Evolutionary conservation across 2,113 vertebrate species (phyloP).

Genomic region (Abramis brama): DNA sequence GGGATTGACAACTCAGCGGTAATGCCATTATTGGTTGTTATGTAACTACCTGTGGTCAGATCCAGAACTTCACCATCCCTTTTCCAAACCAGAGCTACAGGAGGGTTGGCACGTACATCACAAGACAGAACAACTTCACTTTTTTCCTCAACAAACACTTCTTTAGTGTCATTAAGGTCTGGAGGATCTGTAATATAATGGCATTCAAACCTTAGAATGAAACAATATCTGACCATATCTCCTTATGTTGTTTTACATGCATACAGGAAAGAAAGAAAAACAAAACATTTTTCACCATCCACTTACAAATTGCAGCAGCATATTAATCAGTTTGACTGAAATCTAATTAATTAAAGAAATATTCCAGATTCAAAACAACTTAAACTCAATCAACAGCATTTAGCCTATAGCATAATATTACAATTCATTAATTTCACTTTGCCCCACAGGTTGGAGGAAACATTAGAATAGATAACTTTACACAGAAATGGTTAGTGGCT

Average conservation of each 20-base stretch:
- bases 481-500: background rate
- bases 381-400: background rate
- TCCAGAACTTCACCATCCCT: conserved; percentile 64
- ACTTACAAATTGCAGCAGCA: too few species aligned
- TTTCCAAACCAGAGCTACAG: conserved; percentile 68
- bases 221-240: background rate
- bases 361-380: background rate
- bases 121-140: conserved; percentile 63
- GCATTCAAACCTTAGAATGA: background rate
- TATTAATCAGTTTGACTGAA: background rate
- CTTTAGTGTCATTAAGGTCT: conserved; percentile 58
- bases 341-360: background rate
- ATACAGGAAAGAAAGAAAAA: background rate
- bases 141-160: conserved; percentile 62
- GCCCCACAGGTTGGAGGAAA: too few species aligned
- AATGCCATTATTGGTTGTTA: conserved; percentile 61
- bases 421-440: background rate
- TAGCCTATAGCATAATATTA: background rate
- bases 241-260: background rate
- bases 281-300: too few species aligned
- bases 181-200: conserved; percentile 64
- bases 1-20: conserved; percentile 52
- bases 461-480: background rate
- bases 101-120: conserved; percentile 68
- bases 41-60: conserved; percentile 56